A percentile compares a stretch with the other conserved stretches of the same genome.
These are phyloP conservation scores for Spilogale gracilis DNA, from an alignment of 2,113 vertebrate species.

Conservation along the genomic window DNA sequence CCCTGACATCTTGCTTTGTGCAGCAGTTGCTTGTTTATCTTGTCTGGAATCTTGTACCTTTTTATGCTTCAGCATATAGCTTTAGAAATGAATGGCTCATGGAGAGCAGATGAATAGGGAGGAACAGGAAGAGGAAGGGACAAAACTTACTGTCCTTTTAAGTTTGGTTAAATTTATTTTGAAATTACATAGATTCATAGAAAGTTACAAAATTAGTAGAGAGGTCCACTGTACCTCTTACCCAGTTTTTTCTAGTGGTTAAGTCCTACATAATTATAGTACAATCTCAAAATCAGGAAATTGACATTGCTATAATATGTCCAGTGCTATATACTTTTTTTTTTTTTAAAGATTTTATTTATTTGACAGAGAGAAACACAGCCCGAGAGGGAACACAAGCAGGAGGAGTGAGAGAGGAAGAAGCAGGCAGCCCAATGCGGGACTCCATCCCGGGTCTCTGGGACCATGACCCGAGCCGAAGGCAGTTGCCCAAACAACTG, in stretches of 20 bases:
- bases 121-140: neutral
- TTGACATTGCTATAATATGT: neutral
- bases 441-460: no score
- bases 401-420: no score
- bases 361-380: no score
- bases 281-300: conserved; percentile 13
- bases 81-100: neutral
- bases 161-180: neutral
- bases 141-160: neutral
- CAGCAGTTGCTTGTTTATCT: neutral
- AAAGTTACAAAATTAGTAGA: conserved; percentile 1
- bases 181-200: neutral
- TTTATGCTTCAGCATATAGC: neutral
- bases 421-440: no score
- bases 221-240: neutral
- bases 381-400: no score
- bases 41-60: neutral
- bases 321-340: neutral
- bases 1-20: neutral
- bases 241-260: neutral
- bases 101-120: neutral
- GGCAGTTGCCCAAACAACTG: no score
- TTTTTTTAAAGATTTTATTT: no score
- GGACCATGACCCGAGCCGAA: no score
- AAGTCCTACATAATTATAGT: neutral